Base-by-base conservation (phyloP, 2,113 vertebrate genomes). In the Columba livia region DNA sequence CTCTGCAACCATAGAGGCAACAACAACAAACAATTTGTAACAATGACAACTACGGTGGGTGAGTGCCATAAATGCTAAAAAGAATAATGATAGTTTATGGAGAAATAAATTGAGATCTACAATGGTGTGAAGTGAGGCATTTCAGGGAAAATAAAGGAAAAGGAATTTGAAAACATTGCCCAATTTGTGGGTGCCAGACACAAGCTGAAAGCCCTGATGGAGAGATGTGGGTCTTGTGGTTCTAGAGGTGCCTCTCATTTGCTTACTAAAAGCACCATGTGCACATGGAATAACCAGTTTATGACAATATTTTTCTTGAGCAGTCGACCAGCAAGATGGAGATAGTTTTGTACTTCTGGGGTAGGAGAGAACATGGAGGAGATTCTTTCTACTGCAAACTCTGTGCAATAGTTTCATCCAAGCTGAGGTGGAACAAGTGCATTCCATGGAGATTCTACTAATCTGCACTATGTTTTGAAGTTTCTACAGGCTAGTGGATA, bases 181-280 rank as follows among this genome's bases (percentile, higher is more conserved):
- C 11, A 40, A 12, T 62, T 38, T 57, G 60, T 34, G 47, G n/a
- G 9, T 21, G n/a, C 25, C 1, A 1, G 51, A 48, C 18, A 21
- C 0, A 0, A 78, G 15, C 32, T 38, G n/a, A 78, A 61, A 54
- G 21, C 42, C 36, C 60, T 69, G 17, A 6, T 34, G 51, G 29
- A 61, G 29, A 81, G 34, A 57, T 29, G 8, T 18, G 34, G 17
- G 24, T 60, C 61, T 91, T 19, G 4, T 11, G 0, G 8, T 29
- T 50, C 28, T 34, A 58, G 36, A 47, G 7, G 16, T 0, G 0
- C 3, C 28, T 47, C 32, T 40, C 4, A 0, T 20, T 61, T 54
- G 24, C 23, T 57, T 44, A 11, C 15, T 44, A 8, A 62, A 72
- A 74, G 16, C 12, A 44, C 32, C 28, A 5, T 1, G 3, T 18